phyloP scores from a whole-genome alignment of 2,888 invertebrate species.

The Melanostoma mellinum region DNA sequence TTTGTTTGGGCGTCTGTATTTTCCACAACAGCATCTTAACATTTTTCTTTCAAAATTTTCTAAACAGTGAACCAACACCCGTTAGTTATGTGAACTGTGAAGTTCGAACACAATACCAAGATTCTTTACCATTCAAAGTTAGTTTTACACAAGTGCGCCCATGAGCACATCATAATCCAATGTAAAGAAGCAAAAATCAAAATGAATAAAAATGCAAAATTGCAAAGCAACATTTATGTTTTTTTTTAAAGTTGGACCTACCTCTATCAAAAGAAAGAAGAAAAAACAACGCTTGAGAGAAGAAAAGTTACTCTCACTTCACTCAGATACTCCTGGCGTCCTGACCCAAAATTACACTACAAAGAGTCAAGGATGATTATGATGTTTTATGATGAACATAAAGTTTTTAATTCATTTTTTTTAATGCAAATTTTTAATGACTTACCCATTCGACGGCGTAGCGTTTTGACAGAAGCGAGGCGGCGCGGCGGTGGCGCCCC shows the following conservation, averaged over 20 bases:
- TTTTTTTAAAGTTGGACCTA: background rate
- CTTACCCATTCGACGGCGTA: constrained; percentile 36
- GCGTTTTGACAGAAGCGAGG: no score
- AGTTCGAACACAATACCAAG: no score
- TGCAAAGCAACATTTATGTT: constrained; percentile 13
- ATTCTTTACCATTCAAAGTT: no score
- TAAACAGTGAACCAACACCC: no score
- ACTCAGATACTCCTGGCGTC: constrained; percentile 34
- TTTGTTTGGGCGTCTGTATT: no score
- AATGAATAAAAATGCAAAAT: constrained; percentile 17
- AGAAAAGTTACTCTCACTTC: constrained; percentile 26
- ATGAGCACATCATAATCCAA: background rate
- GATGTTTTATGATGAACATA: constrained; percentile 64
- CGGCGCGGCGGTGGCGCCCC: no score
- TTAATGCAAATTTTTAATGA: constrained; percentile 65
- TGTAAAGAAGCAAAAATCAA: background rate
- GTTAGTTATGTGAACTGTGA: no score
- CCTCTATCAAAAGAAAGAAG: background rate
- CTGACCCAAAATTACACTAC: constrained; percentile 50
- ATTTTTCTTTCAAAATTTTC: no score
- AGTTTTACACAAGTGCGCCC: background rate
- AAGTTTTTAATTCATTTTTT: constrained; percentile 37
- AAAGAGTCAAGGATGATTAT: constrained; percentile 52
- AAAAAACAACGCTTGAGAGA: background rate
- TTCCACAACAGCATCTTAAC: no score